Evolutionary conservation across 1,140 invertebrate genomes (phyloP).

Genomic region (Microplitis mediator): DNA sequence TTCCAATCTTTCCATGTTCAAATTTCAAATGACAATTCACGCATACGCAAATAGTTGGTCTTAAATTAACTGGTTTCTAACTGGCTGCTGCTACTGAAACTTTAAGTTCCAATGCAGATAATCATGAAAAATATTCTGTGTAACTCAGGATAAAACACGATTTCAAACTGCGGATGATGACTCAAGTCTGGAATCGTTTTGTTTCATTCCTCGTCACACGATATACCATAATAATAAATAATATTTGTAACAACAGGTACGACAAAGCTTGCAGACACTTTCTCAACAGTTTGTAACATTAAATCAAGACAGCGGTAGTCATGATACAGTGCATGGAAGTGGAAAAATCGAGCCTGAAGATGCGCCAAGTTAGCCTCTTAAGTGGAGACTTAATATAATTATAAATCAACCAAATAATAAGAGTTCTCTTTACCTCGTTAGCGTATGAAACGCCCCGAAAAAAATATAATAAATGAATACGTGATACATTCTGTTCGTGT

Average conservation of each 20-base stretch:
- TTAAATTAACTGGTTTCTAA: no score
- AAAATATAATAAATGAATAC: slow-evolving; percentile 10
- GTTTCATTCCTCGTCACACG: no score
- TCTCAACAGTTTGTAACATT: slow-evolving; percentile 55
- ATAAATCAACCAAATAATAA: slow-evolving; percentile 44
- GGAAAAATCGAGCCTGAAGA: slow-evolving; percentile 46
- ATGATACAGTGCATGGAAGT: slow-evolving; percentile 37
- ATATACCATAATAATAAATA: neutral
- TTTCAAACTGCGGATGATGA: no score
- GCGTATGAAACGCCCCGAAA: slow-evolving; percentile 44
- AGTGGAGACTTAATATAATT: neutral
- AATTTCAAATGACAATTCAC: no score
- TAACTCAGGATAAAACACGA: no score
- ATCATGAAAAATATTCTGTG: no score
- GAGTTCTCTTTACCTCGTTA: slow-evolving; percentile 47
- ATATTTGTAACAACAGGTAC: slow-evolving; percentile 38
- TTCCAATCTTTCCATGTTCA: no score
- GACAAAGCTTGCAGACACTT: slow-evolving; percentile 53
- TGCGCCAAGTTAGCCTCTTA: slow-evolving; percentile 51
- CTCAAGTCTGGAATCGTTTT: neutral
- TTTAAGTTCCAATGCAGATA: no score
- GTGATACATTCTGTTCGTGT: neutral
- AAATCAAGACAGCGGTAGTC: slow-evolving; percentile 42
- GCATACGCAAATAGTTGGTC: no score
- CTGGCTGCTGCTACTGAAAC: no score